Evolutionary conservation across 2,113 vertebrate species (phyloP).

Genomic region (Chloroceryle aenea): DNA sequence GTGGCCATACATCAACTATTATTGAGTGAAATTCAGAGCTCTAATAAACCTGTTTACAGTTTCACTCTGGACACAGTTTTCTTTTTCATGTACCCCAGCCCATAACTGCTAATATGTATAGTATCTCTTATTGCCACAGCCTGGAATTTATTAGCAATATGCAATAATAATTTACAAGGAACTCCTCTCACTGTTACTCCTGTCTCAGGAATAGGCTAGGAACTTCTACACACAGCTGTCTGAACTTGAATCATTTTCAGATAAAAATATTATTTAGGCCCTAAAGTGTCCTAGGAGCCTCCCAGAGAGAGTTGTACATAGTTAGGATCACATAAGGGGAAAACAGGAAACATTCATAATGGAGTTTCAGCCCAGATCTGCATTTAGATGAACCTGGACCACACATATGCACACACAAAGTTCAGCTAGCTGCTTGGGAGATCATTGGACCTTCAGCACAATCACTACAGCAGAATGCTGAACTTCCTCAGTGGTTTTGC

Average conservation of each 20-base stretch:
- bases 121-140: background rate
- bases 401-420: background rate
- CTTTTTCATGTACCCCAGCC: background rate
- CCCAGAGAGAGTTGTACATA: background rate
- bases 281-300: background rate
- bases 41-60: slow-evolving; percentile 15
- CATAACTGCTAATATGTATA: slow-evolving; percentile 6
- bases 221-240: slow-evolving; percentile 63
- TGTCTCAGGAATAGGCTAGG: background rate
- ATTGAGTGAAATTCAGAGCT: background rate
- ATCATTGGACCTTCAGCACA: background rate
- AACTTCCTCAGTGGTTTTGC: background rate
- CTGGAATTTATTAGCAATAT: slow-evolving; percentile 24
- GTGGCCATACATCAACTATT: background rate
- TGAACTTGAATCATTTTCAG: slow-evolving; percentile 53
- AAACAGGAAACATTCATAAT: slow-evolving; percentile 17
- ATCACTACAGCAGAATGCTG: background rate
- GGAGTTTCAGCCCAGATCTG: slow-evolving; percentile 26
- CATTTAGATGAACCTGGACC: background rate
- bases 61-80: background rate
- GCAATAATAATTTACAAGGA: slow-evolving; percentile 38
- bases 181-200: slow-evolving; percentile 5
- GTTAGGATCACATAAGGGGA: slow-evolving; percentile 2
- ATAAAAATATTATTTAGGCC: background rate
- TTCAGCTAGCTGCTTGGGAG: background rate